These are phyloP conservation scores for Holacanthella duospinosa DNA, from an alignment of 2,888 invertebrate genomes.

Conservation along the genomic window DNA sequence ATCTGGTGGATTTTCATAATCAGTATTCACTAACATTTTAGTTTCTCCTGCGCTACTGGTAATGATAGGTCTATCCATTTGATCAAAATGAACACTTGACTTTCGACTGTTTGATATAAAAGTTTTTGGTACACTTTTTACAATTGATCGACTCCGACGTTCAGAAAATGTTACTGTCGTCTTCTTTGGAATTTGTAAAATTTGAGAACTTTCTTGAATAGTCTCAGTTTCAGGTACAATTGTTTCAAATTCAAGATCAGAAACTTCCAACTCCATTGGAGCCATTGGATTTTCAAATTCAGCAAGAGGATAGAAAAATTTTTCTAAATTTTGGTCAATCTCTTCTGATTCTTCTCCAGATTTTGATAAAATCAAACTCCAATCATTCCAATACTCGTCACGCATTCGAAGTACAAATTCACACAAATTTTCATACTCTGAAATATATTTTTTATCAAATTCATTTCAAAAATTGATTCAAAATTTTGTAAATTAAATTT, in stretches of 20 bases:
- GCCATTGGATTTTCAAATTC: not conserved
- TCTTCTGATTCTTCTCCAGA: not conserved
- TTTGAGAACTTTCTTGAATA: no score
- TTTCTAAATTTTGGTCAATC: not conserved
- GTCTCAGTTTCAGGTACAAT: no score
- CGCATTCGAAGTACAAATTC: constrained; percentile 33
- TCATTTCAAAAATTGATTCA: not conserved
- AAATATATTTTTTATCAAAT: not conserved
- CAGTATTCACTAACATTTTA: no score
- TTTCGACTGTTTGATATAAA: no score
- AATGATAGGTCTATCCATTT: no score
- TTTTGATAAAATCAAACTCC: constrained; percentile 14
- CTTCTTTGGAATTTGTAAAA: no score
- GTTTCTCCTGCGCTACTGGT: no score
- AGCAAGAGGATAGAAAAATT: not conserved
- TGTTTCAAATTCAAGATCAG: not conserved
- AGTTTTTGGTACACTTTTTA: no score
- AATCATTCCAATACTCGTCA: constrained; percentile 29
- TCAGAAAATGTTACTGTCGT: no score
- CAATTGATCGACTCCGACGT: no score
- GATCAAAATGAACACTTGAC: no score
- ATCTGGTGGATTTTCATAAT: no score
- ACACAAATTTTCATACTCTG: constrained; percentile 18
- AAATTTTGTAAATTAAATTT: not conserved
- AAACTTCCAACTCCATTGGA: not conserved